Percentiles rank a stretch among this genome's conserved stretches.
Conservation (phyloP, 2,888 invertebrate genomes). For the Cylindroiulus punctatus region DNA sequence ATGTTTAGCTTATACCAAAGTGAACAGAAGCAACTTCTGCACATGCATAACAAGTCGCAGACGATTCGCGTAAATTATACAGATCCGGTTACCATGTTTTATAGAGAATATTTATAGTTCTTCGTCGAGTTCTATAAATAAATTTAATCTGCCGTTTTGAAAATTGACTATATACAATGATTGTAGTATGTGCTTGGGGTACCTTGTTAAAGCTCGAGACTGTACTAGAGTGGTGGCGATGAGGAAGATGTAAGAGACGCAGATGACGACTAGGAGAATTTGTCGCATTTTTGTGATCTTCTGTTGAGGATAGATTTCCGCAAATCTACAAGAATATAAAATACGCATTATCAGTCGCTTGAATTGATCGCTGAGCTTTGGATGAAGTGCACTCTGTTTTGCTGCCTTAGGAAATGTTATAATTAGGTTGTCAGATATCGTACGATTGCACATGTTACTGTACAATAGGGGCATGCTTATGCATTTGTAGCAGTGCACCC, state of each 20-base stretch:
- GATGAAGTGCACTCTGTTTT: neutral
- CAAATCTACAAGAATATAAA: neutral
- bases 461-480: neutral
- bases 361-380: neutral
- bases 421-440: neutral
- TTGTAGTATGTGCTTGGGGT: neutral
- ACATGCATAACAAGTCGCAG: no score
- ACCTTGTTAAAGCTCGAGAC: slow-evolving; percentile 42
- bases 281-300: slow-evolving; percentile 48
- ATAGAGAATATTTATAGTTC: no score
- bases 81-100: no score
- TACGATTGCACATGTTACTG: neutral
- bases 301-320: neutral
- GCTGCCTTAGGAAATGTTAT: neutral
- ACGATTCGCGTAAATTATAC: no score
- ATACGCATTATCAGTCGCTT: neutral
- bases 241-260: slow-evolving; percentile 48
- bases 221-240: slow-evolving; percentile 34
- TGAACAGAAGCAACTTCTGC: no score
- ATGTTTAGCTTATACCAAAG: no score
- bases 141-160: no score
- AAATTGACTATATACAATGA: no score
- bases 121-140: no score
- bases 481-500: neutral
- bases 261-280: slow-evolving; percentile 16